Evolutionary conservation across 1,140 invertebrate genomes (phyloP).

Genomic region (Psix sp.): DNA sequence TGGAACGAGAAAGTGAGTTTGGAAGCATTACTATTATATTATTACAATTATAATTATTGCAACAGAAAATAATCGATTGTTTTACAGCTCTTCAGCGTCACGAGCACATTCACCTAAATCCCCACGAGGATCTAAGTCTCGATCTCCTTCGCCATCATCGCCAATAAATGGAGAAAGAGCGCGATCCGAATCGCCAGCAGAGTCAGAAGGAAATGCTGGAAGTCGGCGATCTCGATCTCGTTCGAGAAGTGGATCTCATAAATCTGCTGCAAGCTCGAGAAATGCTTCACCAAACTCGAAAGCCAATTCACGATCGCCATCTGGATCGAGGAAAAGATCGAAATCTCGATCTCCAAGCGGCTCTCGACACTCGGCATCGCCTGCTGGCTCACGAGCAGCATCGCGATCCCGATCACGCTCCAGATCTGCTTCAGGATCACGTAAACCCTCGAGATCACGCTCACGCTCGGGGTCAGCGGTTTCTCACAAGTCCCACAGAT

Average conservation of each 20-base stretch:
- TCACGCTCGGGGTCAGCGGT: constrained; percentile 56
- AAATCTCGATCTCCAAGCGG: not conserved
- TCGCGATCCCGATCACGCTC: constrained; percentile 24
- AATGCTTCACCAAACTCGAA: constrained; percentile 17
- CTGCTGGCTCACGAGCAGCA: constrained; percentile 15
- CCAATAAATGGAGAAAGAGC: constrained; percentile 9
- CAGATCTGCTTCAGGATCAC: constrained; percentile 4
- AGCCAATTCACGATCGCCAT: constrained; percentile 19
- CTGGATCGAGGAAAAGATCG: constrained; percentile 8
- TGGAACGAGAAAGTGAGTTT: constrained; percentile 15
- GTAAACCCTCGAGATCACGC: constrained; percentile 9
- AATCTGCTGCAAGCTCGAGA: constrained; percentile 26
- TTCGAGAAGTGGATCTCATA: constrained; percentile 38
- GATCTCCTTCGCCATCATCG: constrained; percentile 12
- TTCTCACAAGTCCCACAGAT: constrained; percentile 62
- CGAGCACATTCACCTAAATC: not conserved
- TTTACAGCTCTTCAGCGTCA: constrained; percentile 14
- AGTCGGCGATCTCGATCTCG: constrained; percentile 27
- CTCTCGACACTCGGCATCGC: constrained; percentile 23
- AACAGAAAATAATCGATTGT: not conserved
- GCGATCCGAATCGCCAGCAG: constrained; percentile 12
- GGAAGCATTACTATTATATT: not conserved
- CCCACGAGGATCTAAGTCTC: constrained; percentile 1
- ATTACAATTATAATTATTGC: not conserved
- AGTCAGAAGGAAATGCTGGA: constrained; percentile 1